Evolutionary conservation across 2,113 vertebrate species (phyloP).

Genomic region (Ammodytes marinus): DNA sequence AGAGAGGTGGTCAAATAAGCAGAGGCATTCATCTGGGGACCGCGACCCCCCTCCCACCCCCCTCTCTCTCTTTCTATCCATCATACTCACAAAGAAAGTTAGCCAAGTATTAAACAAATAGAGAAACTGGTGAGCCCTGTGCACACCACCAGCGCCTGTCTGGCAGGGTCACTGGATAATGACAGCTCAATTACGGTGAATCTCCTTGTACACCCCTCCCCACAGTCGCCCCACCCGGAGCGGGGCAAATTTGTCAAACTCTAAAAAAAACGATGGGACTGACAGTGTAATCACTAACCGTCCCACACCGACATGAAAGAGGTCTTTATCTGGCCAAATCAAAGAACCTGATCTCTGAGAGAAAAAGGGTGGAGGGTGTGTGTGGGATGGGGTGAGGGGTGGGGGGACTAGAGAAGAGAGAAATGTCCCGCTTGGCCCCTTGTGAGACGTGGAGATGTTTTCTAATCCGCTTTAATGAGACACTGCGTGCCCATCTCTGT

Average conservation of each 20-base stretch:
- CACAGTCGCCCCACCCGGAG: constrained; percentile 64
- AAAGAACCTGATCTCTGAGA: constrained; percentile 83
- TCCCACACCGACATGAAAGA: constrained; percentile 82
- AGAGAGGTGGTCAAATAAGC: constrained; percentile 92
- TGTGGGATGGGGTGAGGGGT: neutral
- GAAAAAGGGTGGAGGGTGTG: constrained; percentile 37
- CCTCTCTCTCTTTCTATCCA: constrained; percentile 69
- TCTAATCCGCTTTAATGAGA: constrained; percentile 85
- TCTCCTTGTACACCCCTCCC: constrained; percentile 68
- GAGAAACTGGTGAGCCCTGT: constrained; percentile 68
- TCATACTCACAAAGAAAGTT: constrained; percentile 85
- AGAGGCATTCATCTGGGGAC: constrained; percentile 87
- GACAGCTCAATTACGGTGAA: constrained; percentile 90
- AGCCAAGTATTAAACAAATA: constrained; percentile 92
- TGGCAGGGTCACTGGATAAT: constrained; percentile 83
- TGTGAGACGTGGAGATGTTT: constrained; percentile 71
- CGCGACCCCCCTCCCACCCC: constrained; percentile 66
- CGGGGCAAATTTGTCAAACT: constrained; percentile 83
- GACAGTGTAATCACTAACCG: constrained; percentile 84
- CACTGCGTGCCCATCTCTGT: constrained; percentile 82
- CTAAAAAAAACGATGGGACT: constrained; percentile 75
- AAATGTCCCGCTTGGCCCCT: constrained; percentile 67
- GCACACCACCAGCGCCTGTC: constrained; percentile 61
- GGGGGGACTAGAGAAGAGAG: constrained; percentile 49
- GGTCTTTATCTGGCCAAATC: constrained; percentile 84